phyloP scores from a whole-genome alignment of 2,888 invertebrate species.

The Synergus gifuensis region DNA sequence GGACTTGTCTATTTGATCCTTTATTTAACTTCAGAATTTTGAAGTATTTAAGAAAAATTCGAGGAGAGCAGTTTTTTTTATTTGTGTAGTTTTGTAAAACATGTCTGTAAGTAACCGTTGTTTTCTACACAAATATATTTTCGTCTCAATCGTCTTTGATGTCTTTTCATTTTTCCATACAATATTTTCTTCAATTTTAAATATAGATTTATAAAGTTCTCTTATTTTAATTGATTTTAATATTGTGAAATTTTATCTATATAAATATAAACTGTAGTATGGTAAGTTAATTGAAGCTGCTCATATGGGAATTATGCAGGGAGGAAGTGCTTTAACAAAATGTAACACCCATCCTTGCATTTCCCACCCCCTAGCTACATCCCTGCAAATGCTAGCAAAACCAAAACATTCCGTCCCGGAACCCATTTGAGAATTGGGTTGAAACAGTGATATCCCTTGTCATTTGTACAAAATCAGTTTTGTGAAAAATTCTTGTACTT shows the following conservation, averaged over 20 bases:
- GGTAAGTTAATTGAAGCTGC: no score
- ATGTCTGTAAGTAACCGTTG: slow-evolving; percentile 9
- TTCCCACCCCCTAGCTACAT: no score
- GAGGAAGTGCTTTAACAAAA: background rate
- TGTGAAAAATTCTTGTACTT: background rate
- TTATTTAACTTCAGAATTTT: background rate
- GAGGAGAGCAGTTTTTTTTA: background rate
- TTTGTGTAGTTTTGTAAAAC: slow-evolving; percentile 12
- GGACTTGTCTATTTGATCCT: slow-evolving; percentile 15
- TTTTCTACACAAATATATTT: slow-evolving; percentile 35
- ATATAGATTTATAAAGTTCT: background rate
- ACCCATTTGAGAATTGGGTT: background rate
- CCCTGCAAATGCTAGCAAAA: no score
- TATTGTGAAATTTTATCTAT: background rate
- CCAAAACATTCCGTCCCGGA: background rate
- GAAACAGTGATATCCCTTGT: no score
- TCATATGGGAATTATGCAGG: background rate
- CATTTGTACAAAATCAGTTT: background rate
- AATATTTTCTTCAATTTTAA: background rate
- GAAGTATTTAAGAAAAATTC: background rate
- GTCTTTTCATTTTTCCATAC: background rate
- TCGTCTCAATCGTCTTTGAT: slow-evolving; percentile 3
- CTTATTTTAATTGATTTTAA: background rate
- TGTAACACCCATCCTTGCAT: no score
- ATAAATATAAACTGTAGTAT: background rate